phyloP scores from a whole-genome alignment of 2,888 invertebrate species.

The Neoaliturus tenellus region DNA sequence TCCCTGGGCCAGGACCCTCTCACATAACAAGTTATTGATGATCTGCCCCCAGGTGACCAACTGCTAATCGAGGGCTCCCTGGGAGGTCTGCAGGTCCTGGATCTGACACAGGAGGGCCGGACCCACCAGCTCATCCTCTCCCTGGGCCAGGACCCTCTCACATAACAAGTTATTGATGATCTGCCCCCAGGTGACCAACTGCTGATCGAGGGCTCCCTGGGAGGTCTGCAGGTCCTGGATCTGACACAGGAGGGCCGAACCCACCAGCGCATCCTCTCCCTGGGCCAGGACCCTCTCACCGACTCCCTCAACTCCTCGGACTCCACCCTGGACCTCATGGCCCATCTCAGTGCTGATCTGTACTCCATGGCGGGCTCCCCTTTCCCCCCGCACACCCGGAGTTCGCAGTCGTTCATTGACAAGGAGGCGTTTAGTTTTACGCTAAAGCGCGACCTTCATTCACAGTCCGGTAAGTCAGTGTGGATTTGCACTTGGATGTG shows the following conservation, averaged over 20 bases:
- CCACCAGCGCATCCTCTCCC: constrained; percentile 90
- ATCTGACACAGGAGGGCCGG: constrained; percentile 90
- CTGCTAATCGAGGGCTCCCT: constrained; percentile 89
- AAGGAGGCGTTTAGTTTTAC: constrained; percentile 77
- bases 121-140: constrained; percentile 91
- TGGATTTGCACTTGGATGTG: too few species aligned
- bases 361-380: constrained; percentile 69
- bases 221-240: constrained; percentile 93
- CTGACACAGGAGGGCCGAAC: constrained; percentile 89
- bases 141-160: constrained; percentile 86
- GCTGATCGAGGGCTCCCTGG: constrained; percentile 89
- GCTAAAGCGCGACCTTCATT: constrained; percentile 70
- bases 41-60: constrained; percentile 45
- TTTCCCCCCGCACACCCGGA: background rate
- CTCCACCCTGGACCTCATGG: constrained; percentile 71
- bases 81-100: constrained; percentile 93
- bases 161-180: too few species aligned
- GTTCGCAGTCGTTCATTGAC: constrained; percentile 65
- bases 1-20: constrained; percentile 88
- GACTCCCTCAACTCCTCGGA: constrained; percentile 69
- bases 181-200: constrained; percentile 69
- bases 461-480: constrained; percentile 64
- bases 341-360: constrained; percentile 70
- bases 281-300: constrained; percentile 85
- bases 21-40: too few species aligned